A percentile compares a stretch with the other conserved stretches of the same genome.
Conservation (phyloP, 2,888 invertebrate genomes). For the Xestia xanthographa region DNA sequence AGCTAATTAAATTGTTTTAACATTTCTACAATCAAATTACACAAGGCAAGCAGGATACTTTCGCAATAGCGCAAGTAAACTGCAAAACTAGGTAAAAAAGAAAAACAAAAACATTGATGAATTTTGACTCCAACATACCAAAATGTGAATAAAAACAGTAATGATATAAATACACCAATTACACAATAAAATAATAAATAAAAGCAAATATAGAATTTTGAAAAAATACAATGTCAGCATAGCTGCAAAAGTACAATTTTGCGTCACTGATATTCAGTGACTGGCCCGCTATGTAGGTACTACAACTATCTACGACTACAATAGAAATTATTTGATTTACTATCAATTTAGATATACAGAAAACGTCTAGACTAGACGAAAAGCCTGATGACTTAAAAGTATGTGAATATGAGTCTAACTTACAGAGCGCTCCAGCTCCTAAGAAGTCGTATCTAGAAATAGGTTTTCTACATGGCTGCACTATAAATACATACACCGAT, state of each 20-base stretch:
- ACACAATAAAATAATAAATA: conserved; percentile 5
- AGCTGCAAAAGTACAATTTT: conserved; percentile 24
- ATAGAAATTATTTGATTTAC: conserved; percentile 15
- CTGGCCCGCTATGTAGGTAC: conserved; percentile 10
- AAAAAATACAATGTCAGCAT: conserved; percentile 29
- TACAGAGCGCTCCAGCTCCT: conserved; percentile 29
- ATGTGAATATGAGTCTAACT: conserved; percentile 45
- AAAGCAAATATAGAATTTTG: conserved; percentile 13
- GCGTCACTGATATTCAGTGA: conserved; percentile 13
- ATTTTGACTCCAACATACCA: conserved; percentile 15
- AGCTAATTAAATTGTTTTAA: conserved; percentile 8
- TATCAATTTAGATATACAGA: conserved; percentile 33
- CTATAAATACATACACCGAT: conserved; percentile 43
- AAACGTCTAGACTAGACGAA: conserved; percentile 39
- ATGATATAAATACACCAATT: conserved; percentile 17
- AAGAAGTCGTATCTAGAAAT: conserved; percentile 27
- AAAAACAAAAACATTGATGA: conserved; percentile 12
- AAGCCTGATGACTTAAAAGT: conserved; percentile 46
- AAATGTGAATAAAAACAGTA: conserved; percentile 3
- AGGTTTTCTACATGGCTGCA: conserved; percentile 36
- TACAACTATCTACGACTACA: conserved; percentile 48
- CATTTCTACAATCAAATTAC: conserved; percentile 14
- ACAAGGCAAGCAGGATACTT: conserved; percentile 29
- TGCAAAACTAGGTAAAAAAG: neutral
- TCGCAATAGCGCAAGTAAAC: conserved; percentile 34